Conservation (phyloP, 2,888 invertebrate genomes). For the Hypomecis atomaria region DNA sequence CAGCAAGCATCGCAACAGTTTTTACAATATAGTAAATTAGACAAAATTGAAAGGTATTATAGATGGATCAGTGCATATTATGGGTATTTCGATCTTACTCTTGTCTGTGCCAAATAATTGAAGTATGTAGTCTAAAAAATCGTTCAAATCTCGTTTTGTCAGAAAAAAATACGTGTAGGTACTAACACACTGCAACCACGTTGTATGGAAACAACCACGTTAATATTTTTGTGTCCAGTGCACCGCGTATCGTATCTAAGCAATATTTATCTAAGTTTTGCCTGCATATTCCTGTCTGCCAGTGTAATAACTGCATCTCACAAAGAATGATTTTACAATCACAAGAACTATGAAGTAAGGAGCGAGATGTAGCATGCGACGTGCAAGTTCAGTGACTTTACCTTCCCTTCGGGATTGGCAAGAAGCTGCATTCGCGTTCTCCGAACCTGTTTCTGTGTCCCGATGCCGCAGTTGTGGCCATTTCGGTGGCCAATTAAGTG, state of each 20-base stretch:
- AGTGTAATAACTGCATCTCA: conserved; percentile 59
- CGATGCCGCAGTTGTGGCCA: conserved; percentile 62
- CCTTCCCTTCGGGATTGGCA: conserved; percentile 77
- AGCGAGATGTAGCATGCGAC: conserved; percentile 74
- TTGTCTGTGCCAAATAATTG: no score
- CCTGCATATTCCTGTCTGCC: conserved; percentile 47
- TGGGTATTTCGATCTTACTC: no score
- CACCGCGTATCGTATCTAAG: conserved; percentile 29
- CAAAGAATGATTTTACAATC: conserved; percentile 74
- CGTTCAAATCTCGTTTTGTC: no score
- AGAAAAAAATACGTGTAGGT: no score
- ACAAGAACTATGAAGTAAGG: conserved; percentile 77
- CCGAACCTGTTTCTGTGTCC: conserved; percentile 80
- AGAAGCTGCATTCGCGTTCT: conserved; percentile 76
- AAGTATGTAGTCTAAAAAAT: no score
- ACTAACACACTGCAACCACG: no score
- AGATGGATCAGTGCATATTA: no score
- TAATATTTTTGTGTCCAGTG: conserved; percentile 27
- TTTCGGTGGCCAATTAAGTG: conserved; percentile 62
- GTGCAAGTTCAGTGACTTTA: conserved; percentile 80
- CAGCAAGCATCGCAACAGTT: neutral
- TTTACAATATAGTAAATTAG: neutral
- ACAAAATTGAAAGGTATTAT: no score
- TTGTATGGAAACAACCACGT: conserved; percentile 5
- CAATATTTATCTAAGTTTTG: conserved; percentile 44